Evolutionary conservation across 2,113 vertebrate species (phyloP).

Genomic region (Datnioides undecimradiatus): DNA sequence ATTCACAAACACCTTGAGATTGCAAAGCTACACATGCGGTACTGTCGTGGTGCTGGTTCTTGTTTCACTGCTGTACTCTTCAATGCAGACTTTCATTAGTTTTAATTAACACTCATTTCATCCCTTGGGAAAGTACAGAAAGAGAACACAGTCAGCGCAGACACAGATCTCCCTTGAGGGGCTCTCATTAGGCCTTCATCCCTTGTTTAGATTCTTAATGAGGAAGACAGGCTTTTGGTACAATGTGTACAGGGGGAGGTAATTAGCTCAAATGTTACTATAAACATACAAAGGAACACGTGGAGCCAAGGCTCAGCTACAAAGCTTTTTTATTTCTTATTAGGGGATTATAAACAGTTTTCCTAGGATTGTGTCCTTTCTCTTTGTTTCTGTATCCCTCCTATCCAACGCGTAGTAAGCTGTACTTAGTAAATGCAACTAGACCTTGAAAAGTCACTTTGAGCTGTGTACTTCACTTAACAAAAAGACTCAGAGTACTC

Average conservation of each 20-base stretch:
- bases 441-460: not conserved
- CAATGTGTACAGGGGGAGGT: conserved; percentile 6
- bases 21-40: not conserved
- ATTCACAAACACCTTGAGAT: conserved; percentile 10
- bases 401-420: not conserved
- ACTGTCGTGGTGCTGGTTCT: conserved; percentile 1
- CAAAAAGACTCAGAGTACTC: no score
- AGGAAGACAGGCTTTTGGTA: conserved; percentile 41
- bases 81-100: conserved; percentile 39
- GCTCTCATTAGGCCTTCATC: conserved; percentile 54
- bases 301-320: not conserved
- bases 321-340: conserved; percentile 6
- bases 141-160: conserved; percentile 30
- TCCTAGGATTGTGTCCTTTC: not conserved
- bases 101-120: conserved; percentile 64
- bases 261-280: conserved; percentile 52
- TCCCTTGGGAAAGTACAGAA: conserved; percentile 41
- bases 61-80: conserved; percentile 19
- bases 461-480: not conserved
- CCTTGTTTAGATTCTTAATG: conserved; percentile 64
- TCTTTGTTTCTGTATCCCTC: not conserved
- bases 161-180: conserved; percentile 48
- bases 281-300: conserved; percentile 55
- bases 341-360: not conserved
- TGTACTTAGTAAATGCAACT: not conserved